Conservation (phyloP, 2,797 vertebrate species). For the Pteropus rufus region DNA sequence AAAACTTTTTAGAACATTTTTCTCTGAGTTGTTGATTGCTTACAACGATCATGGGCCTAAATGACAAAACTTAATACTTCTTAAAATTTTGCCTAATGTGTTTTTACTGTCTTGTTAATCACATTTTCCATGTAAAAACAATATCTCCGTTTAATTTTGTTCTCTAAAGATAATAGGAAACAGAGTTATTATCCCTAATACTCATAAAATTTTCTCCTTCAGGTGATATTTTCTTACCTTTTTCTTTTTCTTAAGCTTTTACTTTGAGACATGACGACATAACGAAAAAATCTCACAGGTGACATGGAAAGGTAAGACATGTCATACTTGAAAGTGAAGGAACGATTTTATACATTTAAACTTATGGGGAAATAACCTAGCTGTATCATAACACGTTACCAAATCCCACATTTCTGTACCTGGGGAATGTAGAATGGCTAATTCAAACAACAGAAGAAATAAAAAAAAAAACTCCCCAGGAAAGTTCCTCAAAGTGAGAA, state of each 20-base stretch:
- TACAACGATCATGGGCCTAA: not conserved
- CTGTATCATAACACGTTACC: not conserved
- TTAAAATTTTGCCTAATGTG: not conserved
- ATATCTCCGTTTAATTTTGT: not conserved
- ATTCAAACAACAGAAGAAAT: not conserved
- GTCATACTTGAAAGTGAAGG: not conserved
- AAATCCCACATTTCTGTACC: not conserved
- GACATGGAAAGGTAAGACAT: not conserved
- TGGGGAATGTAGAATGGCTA: not conserved
- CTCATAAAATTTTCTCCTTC: not conserved
- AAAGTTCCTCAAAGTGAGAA: not conserved
- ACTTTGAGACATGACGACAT: not conserved
- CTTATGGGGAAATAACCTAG: not conserved
- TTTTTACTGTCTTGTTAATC: not conserved
- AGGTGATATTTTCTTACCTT: not conserved
- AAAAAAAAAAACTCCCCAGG: not conserved
- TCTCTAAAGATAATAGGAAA: not conserved
- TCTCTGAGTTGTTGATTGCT: not conserved
- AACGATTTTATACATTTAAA: not conserved
- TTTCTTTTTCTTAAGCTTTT: not conserved
- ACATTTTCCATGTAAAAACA: not conserved
- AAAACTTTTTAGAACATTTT: not conserved
- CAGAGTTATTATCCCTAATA: not conserved
- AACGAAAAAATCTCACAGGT: not conserved
- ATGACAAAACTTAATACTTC: not conserved